Evolutionary conservation across 1,140 invertebrate genomes (phyloP).

Genomic region (Theocolax elegans): DNA sequence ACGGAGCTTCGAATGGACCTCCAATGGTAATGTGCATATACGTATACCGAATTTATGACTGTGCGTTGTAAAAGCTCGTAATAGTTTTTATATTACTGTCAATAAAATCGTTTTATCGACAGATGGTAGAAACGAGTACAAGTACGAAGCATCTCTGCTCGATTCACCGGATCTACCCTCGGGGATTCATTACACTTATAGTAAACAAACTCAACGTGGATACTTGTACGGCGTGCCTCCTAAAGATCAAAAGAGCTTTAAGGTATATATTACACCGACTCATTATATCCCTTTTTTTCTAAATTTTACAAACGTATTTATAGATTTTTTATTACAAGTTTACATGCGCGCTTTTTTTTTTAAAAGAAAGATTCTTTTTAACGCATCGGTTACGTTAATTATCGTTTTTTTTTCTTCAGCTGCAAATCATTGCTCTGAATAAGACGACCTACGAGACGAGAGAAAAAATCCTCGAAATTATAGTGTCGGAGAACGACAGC

Average conservation of each 20-base stretch:
- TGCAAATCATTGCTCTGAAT: conserved; percentile 83
- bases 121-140: conserved; percentile 67
- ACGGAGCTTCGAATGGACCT: conserved; percentile 66
- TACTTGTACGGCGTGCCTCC: conserved; percentile 86
- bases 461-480: conserved; percentile 73
- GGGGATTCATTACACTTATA: conserved; percentile 87
- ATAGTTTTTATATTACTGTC: no score
- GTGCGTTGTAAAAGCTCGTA: no score
- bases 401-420: conserved; percentile 66
- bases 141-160: conserved; percentile 75
- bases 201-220: conserved; percentile 76
- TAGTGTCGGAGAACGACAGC: conserved; percentile 74
- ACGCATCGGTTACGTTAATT: neutral
- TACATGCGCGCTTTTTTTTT: neutral
- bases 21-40: conserved; percentile 57
- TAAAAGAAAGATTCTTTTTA: neutral
- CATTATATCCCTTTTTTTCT: neutral
- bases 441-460: conserved; percentile 81
- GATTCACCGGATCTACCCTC: conserved; percentile 83
- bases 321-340: no score
- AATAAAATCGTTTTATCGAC: neutral
- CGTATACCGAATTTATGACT: no score
- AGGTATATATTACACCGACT: conserved; percentile 64
- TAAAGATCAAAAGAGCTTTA: conserved; percentile 67
- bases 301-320: neutral